Conservation (phyloP, 1,140 invertebrate species). For the Bactericera cockerelli region DNA sequence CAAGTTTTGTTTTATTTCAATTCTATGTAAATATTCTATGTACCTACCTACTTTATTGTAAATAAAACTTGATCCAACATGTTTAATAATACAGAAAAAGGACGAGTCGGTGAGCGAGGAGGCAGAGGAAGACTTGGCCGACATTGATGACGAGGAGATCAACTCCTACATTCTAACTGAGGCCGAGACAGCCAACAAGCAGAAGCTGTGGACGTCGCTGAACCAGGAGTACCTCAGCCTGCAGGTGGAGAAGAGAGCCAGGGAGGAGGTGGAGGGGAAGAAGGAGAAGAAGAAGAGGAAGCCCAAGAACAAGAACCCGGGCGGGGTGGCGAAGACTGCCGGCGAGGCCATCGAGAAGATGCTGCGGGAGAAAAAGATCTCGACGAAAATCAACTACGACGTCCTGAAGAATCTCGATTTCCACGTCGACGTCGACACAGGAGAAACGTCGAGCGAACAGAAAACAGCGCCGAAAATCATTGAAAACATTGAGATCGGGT, state of each 20-base stretch:
- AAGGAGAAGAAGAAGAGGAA: constrained; percentile 55
- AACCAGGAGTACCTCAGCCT: constrained; percentile 70
- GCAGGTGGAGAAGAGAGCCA: constrained; percentile 46
- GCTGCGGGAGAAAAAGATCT: constrained; percentile 86
- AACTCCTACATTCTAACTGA: constrained; percentile 73
- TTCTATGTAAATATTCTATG: too few relatives aligned
- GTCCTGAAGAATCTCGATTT: constrained; percentile 67
- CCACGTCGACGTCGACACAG: too few relatives aligned
- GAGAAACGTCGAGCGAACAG: too few relatives aligned
- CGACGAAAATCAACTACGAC: constrained; percentile 94
- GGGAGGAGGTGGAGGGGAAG: constrained; percentile 59
- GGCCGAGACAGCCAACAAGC: constrained; percentile 61
- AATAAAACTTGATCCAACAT: too few relatives aligned
- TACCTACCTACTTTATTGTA: too few relatives aligned
- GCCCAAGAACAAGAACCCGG: constrained; percentile 39
- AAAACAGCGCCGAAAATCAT: too few relatives aligned
- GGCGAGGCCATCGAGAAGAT: constrained; percentile 90
- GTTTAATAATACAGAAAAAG: too few relatives aligned
- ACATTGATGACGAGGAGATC: constrained; percentile 75
- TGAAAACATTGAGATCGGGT: too few relatives aligned
- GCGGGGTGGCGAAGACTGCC: constrained; percentile 32
- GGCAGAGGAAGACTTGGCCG: constrained; percentile 54
- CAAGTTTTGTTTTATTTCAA: too few relatives aligned
- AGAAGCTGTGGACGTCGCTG: constrained; percentile 62
- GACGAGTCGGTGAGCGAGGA: constrained; percentile 3